A percentile compares a stretch with the other conserved stretches of the same genome.
These are phyloP conservation scores for Drosophila mayaguana DNA, from an alignment of 2,888 invertebrate genomes.

Conservation along the genomic window DNA sequence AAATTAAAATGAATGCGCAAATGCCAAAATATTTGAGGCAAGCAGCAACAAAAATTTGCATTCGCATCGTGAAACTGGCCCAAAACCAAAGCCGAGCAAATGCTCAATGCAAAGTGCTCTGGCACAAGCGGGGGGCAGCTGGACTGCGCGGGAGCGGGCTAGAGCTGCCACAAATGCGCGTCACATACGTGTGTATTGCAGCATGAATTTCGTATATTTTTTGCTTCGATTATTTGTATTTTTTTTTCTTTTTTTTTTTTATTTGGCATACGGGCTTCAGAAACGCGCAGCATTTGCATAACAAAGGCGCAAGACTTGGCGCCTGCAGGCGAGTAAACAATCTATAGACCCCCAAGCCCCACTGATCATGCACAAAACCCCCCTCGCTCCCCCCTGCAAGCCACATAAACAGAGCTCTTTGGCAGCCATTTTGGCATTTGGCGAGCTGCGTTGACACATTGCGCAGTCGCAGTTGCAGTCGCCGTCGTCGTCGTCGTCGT, in stretches of 20 bases:
- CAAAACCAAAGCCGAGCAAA: constrained; percentile 55
- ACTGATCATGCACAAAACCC: background rate
- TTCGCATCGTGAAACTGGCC: constrained; percentile 64
- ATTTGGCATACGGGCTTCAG: constrained; percentile 41
- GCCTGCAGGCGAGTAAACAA: constrained; percentile 67
- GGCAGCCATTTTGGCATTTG: constrained; percentile 54
- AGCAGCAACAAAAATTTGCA: constrained; percentile 54
- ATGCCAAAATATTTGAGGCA: constrained; percentile 77
- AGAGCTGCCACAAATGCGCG: constrained; percentile 43
- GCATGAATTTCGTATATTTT: constrained; percentile 14
- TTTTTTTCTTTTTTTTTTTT: constrained; percentile 4
- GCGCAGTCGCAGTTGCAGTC: constrained; percentile 29
- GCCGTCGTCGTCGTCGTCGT: constrained; percentile 29
- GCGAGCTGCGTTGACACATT: constrained; percentile 74
- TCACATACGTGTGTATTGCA: constrained; percentile 34
- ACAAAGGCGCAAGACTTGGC: constrained; percentile 76
- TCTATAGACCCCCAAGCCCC: constrained; percentile 4
- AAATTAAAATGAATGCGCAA: constrained; percentile 79
- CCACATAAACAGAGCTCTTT: constrained; percentile 31
- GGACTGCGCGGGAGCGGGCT: background rate
- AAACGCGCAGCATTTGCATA: constrained; percentile 68
- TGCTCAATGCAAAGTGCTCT: constrained; percentile 44
- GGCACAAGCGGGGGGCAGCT: background rate
- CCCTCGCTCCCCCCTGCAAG: background rate
- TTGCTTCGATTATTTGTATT: background rate